A percentile compares a stretch with the other conserved stretches of the same genome.
These are phyloP conservation scores for Pinctada fucata DNA, from an alignment of 2,888 invertebrate genomes.

Conservation along the genomic window DNA sequence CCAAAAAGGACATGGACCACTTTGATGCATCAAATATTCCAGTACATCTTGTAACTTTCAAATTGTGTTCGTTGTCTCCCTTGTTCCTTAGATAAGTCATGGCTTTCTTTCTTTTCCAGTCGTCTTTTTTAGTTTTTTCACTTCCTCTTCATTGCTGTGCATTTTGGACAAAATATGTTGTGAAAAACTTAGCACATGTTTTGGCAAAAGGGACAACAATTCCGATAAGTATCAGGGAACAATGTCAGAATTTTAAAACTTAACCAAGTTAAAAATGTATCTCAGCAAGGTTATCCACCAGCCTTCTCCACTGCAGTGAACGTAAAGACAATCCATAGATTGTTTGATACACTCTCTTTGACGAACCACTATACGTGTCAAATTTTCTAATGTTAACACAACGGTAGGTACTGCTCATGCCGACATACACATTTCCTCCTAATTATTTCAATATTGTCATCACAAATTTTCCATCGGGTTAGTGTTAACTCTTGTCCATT, in stretches of 20 bases:
- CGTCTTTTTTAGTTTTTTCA: background rate
- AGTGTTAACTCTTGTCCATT: no score
- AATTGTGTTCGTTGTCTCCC: constrained; percentile 18
- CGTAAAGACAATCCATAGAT: background rate
- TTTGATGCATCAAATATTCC: constrained; percentile 4
- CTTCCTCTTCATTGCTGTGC: constrained; percentile 20
- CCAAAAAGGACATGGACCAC: constrained; percentile 30
- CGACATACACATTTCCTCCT: no score
- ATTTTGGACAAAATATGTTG: constrained; percentile 19
- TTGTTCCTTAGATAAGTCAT: constrained; percentile 10
- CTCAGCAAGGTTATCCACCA: no score
- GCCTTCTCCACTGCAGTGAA: no score
- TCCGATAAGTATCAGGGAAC: no score
- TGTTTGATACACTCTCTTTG: background rate
- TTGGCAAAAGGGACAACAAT: constrained; percentile 25
- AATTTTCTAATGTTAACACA: no score
- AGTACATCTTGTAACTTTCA: constrained; percentile 17
- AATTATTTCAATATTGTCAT: no score
- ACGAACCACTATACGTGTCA: no score
- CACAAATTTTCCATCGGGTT: no score
- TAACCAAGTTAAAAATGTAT: background rate
- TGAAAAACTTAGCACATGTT: constrained; percentile 13
- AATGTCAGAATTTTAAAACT: no score
- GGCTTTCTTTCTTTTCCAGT: constrained; percentile 15
- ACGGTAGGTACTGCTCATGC: no score